Conservation (phyloP, 2,888 invertebrate species). For the Cryptophagus acutangulus region DNA sequence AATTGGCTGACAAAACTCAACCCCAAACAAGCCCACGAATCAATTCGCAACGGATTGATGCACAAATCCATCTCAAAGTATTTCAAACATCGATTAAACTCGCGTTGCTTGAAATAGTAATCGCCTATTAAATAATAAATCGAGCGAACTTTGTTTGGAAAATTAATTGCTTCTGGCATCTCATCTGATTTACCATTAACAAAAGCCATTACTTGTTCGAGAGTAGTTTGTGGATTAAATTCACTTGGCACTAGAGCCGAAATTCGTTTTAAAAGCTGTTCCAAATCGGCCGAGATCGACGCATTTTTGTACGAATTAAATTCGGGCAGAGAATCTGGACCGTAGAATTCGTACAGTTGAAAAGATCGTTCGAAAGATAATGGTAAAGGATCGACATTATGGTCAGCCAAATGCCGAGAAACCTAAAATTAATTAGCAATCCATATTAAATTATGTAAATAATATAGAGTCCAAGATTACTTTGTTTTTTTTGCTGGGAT, state of each 20-base stretch:
- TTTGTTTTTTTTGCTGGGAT: slow-evolving; percentile 68
- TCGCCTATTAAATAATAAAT: slow-evolving; percentile 90
- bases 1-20: slow-evolving; percentile 72
- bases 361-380: slow-evolving; percentile 71
- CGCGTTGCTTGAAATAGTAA: slow-evolving; percentile 85
- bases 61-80: slow-evolving; percentile 82
- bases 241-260: slow-evolving; percentile 63
- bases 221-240: slow-evolving; percentile 59
- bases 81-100: slow-evolving; percentile 64
- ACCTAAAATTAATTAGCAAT: slow-evolving; percentile 43
- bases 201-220: slow-evolving; percentile 46
- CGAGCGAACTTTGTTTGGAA: slow-evolving; percentile 52
- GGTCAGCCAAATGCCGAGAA: slow-evolving; percentile 65
- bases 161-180: slow-evolving; percentile 39
- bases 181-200: slow-evolving; percentile 26
- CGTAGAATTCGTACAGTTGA: slow-evolving; percentile 75
- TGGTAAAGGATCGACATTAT: slow-evolving; percentile 64
- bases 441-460: neutral
- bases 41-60: slow-evolving; percentile 71
- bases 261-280: slow-evolving; percentile 67
- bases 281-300: slow-evolving; percentile 79
- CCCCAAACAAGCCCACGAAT: slow-evolving; percentile 91
- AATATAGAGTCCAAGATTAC: slow-evolving; percentile 37
- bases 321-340: slow-evolving; percentile 73
- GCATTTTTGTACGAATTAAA: slow-evolving; percentile 71